Evolutionary conservation across 2,888 invertebrate genomes (phyloP).

Genomic region (Caenorhabditis plicata): DNA sequence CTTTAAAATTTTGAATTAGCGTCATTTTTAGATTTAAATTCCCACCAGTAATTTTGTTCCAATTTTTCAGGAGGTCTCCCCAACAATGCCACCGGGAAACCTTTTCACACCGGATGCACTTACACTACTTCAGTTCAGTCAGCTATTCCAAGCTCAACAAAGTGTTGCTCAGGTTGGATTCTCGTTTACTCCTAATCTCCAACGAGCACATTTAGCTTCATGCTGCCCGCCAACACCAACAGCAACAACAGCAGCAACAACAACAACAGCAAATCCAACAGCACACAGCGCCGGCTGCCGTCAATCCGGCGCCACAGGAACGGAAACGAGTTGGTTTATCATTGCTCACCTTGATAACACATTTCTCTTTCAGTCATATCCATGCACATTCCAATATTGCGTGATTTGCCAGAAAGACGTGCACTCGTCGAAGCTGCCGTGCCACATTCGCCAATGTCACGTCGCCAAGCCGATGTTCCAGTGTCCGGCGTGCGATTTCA

Average conservation of each 20-base stretch:
- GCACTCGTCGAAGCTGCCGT: slow-evolving; percentile 63
- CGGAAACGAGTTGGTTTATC: slow-evolving; percentile 30
- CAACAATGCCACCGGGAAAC: slow-evolving; percentile 15
- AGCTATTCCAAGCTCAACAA: slow-evolving; percentile 31
- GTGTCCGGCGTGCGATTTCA: slow-evolving; percentile 65
- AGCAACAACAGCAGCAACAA: slow-evolving; percentile 19
- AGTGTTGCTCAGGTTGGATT: slow-evolving; percentile 27
- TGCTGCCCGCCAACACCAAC: slow-evolving; percentile 25
- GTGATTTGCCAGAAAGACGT: slow-evolving; percentile 64
- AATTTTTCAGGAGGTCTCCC: no score
- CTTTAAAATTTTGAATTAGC: no score
- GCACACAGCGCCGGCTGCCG: slow-evolving; percentile 4
- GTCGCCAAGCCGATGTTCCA: slow-evolving; percentile 65
- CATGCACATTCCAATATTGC: slow-evolving; percentile 64
- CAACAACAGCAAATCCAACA: slow-evolving; percentile 12
- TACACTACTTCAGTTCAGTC: slow-evolving; percentile 26
- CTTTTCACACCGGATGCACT: slow-evolving; percentile 20
- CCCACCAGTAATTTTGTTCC: no score
- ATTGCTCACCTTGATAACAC: neutral
- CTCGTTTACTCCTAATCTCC: slow-evolving; percentile 18
- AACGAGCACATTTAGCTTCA: slow-evolving; percentile 7
- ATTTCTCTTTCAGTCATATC: slow-evolving; percentile 55
- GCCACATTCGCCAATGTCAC: slow-evolving; percentile 64
- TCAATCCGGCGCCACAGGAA: slow-evolving; percentile 2
- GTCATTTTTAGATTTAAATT: no score